phyloP scores from a whole-genome alignment of 2,113 vertebrate genomes.

The Cairina moschata region DNA sequence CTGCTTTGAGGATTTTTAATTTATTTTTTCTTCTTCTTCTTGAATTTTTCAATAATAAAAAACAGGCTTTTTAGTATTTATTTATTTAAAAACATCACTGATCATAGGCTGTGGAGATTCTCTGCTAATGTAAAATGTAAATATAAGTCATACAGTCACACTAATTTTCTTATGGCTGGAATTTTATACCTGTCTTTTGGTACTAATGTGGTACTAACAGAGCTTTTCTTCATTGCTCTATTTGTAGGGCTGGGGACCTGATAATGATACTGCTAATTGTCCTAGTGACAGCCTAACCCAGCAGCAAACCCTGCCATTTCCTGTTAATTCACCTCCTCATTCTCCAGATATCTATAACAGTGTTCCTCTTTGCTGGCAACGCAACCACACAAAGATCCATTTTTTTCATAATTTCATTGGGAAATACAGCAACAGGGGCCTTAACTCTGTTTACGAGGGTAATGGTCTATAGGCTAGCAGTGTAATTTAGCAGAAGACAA shows the following conservation, averaged over 20 bases:
- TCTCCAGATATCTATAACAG: neutral
- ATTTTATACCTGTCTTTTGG: neutral
- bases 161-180: neutral
- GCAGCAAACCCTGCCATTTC: neutral
- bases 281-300: neutral
- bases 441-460: neutral
- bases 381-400: neutral
- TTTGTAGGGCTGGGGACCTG: neutral
- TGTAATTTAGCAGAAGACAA: neutral
- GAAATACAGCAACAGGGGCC: neutral
- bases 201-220: neutral
- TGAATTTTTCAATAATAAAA: neutral
- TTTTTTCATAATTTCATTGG: neutral
- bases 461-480: neutral
- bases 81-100: neutral
- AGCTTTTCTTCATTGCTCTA: neutral
- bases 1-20: neutral
- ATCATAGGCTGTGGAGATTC: neutral
- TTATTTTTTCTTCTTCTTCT: neutral
- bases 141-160: neutral
- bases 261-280: neutral
- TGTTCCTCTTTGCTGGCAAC: neutral
- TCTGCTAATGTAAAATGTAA: neutral
- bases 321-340: neutral
- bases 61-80: rapidly evolving